phyloP scores from a whole-genome alignment of 2,113 vertebrate genomes.

The Corynorhinus townsendii region DNA sequence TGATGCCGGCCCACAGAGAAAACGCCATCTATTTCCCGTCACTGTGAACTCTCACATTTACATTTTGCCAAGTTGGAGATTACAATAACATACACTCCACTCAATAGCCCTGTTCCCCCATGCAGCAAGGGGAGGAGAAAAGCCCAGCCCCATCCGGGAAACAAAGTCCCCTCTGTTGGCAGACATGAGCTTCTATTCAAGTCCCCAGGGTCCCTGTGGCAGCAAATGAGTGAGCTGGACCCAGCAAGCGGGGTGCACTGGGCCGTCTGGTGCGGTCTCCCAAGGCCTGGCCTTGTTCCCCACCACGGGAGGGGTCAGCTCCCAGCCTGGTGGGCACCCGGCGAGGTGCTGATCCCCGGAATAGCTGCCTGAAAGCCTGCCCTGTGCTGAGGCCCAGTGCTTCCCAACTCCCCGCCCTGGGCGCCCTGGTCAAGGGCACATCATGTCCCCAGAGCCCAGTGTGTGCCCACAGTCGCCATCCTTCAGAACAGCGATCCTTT shows the following conservation, averaged over 20 bases:
- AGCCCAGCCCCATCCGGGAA: not conserved
- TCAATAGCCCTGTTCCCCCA: not conserved
- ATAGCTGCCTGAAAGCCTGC: not conserved
- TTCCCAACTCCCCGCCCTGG: not conserved
- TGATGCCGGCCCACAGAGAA: not conserved
- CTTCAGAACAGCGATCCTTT: not conserved
- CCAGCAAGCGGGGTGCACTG: not conserved
- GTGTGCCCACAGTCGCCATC: not conserved
- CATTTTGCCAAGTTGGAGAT: conserved; percentile 61
- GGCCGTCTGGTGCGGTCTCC: not conserved
- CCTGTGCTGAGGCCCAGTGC: not conserved
- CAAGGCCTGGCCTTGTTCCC: not conserved
- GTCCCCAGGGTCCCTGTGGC: not conserved
- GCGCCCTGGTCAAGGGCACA: not conserved
- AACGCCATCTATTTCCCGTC: not conserved
- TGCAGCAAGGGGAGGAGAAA: not conserved
- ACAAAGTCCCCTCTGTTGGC: conserved; percentile 74
- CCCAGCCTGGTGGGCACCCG: not conserved
- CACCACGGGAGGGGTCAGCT: not conserved
- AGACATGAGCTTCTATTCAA: not conserved
- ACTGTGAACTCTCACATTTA: conserved; percentile 69
- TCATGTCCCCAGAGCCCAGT: not conserved
- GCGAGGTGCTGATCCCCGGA: not conserved
- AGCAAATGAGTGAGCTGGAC: not conserved
- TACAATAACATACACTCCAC: not conserved